Conservation (phyloP, 2,888 invertebrate genomes). For the Idaea dimidiata region DNA sequence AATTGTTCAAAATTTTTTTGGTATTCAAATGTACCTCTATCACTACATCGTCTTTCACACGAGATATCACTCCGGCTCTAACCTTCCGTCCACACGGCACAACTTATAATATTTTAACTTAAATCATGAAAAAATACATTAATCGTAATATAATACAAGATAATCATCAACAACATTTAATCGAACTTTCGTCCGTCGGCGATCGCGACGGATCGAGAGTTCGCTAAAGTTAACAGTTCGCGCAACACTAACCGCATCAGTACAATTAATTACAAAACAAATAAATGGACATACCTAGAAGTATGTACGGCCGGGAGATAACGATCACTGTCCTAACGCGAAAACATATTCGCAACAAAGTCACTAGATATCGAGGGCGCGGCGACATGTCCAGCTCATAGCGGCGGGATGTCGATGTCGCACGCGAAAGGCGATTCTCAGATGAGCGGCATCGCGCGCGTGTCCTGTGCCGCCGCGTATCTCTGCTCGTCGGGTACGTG, state of each 20-base stretch:
- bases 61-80: constrained; percentile 51
- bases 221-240: constrained; percentile 61
- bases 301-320: constrained; percentile 69
- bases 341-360: constrained; percentile 57
- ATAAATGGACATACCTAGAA: constrained; percentile 74
- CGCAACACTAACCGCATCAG: constrained; percentile 67
- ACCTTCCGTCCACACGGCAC: constrained; percentile 65
- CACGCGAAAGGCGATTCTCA: constrained; percentile 84
- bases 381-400: constrained; percentile 76
- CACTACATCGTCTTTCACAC: constrained; percentile 68
- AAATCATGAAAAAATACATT: constrained; percentile 78
- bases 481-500: constrained; percentile 84
- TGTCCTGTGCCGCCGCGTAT: constrained; percentile 80
- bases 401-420: constrained; percentile 83
- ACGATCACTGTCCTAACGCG: constrained; percentile 71
- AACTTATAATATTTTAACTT: constrained; percentile 74
- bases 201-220: constrained; percentile 44
- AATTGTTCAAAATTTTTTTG: constrained; percentile 79
- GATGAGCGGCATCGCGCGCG: constrained; percentile 84
- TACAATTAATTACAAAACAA: constrained; percentile 65
- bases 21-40: constrained; percentile 75
- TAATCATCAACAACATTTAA: constrained; percentile 73
- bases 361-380: constrained; percentile 71
- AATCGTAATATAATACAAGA: constrained; percentile 76
- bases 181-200: constrained; percentile 55